phyloP scores from a whole-genome alignment of 2,113 vertebrate species.

The Globicephala melas region DNA sequence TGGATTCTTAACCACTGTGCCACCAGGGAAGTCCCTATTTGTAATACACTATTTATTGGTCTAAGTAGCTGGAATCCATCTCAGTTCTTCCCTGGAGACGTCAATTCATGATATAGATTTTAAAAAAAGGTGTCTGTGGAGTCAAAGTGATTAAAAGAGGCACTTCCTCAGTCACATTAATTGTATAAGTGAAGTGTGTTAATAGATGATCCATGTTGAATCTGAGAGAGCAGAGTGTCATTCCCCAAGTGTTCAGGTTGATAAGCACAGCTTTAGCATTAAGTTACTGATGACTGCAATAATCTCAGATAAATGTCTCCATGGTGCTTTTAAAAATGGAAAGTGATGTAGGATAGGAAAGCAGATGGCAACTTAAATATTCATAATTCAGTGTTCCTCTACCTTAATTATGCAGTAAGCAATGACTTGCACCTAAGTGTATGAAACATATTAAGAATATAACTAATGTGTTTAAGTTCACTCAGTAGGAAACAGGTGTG shows the following conservation, averaged over 20 bases:
- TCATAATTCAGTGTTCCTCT: neutral
- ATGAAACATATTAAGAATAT: conserved; percentile 9
- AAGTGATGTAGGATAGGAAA: neutral
- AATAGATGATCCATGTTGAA: neutral
- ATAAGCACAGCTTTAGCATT: neutral
- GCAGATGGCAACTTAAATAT: conserved; percentile 42
- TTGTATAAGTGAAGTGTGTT: neutral
- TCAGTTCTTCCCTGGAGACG: neutral
- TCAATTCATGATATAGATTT: neutral
- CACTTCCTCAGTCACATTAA: neutral
- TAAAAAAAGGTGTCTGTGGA: neutral
- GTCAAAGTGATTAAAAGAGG: neutral
- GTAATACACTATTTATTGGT: neutral
- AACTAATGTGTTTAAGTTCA: neutral
- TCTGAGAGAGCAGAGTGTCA: neutral
- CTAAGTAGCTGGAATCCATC: neutral
- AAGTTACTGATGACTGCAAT: neutral
- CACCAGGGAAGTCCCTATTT: too few species aligned
- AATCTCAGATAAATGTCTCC: neutral
- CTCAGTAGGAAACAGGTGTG: neutral
- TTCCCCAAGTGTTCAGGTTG: neutral
- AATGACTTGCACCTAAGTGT: neutral
- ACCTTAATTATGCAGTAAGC: conserved; percentile 31
- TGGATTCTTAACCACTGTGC: too few species aligned
- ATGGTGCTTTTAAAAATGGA: conserved; percentile 8